Conservation (phyloP, 2,888 invertebrate species). For the Drosophila recens region DNA sequence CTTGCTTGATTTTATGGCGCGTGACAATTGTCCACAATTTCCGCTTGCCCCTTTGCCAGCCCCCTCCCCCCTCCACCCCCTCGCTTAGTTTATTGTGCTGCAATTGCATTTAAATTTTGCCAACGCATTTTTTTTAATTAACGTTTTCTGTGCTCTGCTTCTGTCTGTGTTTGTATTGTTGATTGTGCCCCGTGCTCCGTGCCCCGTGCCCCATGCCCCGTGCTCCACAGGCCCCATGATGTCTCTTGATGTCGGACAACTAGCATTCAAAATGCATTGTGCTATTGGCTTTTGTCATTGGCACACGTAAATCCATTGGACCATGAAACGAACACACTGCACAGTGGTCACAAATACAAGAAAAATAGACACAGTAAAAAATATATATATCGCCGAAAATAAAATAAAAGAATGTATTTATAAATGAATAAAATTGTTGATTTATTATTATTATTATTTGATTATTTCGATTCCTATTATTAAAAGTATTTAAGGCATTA, state of each 20-base stretch:
- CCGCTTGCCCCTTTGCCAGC: constrained; percentile 2
- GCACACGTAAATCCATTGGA: constrained; percentile 66
- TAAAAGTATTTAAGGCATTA: too few species aligned
- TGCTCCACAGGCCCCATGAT: not conserved
- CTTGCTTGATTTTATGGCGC: constrained; percentile 78
- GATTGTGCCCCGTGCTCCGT: constrained; percentile 32
- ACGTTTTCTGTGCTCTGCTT: constrained; percentile 53
- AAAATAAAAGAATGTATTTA: too few species aligned
- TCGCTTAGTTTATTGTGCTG: constrained; percentile 68
- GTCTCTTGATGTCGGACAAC: constrained; percentile 10
- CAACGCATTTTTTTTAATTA: constrained; percentile 78
- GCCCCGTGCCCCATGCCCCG: not conserved
- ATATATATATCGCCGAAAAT: too few species aligned
- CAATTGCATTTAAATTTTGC: constrained; percentile 81
- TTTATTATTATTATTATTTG: too few species aligned
- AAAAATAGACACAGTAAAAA: not conserved
- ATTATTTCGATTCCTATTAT: too few species aligned
- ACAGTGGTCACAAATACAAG: constrained; percentile 18
- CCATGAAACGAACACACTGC: constrained; percentile 61
- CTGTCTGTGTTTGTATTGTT: constrained; percentile 46
- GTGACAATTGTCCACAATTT: constrained; percentile 74
- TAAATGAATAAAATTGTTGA: too few species aligned
- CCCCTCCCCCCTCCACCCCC: not conserved
- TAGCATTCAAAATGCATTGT: constrained; percentile 60
- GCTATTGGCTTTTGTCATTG: constrained; percentile 58